Evolutionary conservation across 2,113 vertebrate genomes (phyloP), one percentile per base, ranked within the genome.

Genomic region (Antennarius striatus): DNA sequence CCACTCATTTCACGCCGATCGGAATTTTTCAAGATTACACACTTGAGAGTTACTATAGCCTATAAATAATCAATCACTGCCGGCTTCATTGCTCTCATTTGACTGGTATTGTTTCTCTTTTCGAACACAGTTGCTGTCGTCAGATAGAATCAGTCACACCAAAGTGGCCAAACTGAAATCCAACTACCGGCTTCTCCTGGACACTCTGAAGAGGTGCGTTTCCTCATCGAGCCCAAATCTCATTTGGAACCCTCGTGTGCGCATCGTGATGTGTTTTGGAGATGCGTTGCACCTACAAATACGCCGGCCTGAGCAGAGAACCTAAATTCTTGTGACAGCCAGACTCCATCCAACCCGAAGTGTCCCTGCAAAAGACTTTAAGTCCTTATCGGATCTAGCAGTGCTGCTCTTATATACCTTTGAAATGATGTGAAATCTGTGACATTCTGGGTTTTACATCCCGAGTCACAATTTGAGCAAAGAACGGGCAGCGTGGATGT

Each of bases 201-300:
- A 95, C 11, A 90, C 91, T 5, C 82, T 97, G 68, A 91, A 85
- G 80, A 94, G 95, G 97, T 98, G 94, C 6, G 67, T 51, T 63
- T 63, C 46, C 8, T 17, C 51, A 0, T 58, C 50, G 7, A 36
- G 50, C 39, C 28, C 53, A 55, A 22, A 22, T 6, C 47, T 56
- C 0, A 40, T 42, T 61, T 54, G 6, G 10, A 16, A 43, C 17
- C 1, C 15, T 63, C n/a, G 4, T 12, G 6, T 32, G 12, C 60
- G 1, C 28, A 49, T 17, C 11, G 22, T 61, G 28, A 63, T 40
- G 4, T 42, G 50, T 40, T 63, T 46, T 56, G 4, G 4, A 53
- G 29, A 17, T 40, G 46, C 16, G 28, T 15, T 22, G 15, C 11
- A 39, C 30, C 71, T 54, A 13, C 63, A 58, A 32, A 68, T 40